phyloP scores from a whole-genome alignment of 2,113 vertebrate genomes.

The Periophthalmodon schlosseri region DNA sequence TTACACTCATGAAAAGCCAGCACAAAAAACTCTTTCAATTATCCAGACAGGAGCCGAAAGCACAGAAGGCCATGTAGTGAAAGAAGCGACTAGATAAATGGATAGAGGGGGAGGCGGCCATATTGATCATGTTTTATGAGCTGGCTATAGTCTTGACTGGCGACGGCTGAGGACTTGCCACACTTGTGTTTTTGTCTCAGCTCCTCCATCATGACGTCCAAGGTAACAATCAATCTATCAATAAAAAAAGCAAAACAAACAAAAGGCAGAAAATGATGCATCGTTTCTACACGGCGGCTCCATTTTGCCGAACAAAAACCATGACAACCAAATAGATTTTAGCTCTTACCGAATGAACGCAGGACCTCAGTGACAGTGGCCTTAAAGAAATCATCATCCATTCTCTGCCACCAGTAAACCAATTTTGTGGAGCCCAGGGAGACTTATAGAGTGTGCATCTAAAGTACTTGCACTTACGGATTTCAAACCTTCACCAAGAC shows the following conservation, averaged over 20 bases:
- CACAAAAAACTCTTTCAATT: constrained; percentile 35
- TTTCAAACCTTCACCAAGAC: neutral
- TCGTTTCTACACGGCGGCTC: constrained; percentile 27
- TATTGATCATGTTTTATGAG: constrained; percentile 70
- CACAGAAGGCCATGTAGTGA: constrained; percentile 21
- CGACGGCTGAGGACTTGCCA: constrained; percentile 50
- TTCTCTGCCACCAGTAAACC: neutral
- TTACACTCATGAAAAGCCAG: constrained; percentile 20
- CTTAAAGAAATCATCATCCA: neutral
- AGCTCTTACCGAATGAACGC: constrained; percentile 36
- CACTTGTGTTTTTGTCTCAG: constrained; percentile 54
- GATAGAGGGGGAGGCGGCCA: constrained; percentile 36
- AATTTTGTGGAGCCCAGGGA: neutral
- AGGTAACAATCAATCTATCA: constrained; percentile 75
- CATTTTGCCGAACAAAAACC: constrained; percentile 52
- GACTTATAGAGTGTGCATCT: neutral
- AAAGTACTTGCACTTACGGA: neutral
- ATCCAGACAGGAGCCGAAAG: constrained; percentile 14
- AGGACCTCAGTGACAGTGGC: neutral
- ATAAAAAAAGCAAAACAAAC: constrained; percentile 67
- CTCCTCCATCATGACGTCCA: constrained; percentile 67
- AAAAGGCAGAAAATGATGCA: constrained; percentile 71
- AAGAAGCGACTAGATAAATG: constrained; percentile 57
- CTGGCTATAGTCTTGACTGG: constrained; percentile 34
- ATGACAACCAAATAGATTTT: constrained; percentile 61